phyloP scores from a whole-genome alignment of 30 jellyfish, hydroid and myxozoan genomes.

The Hydra vulgaris region DNA sequence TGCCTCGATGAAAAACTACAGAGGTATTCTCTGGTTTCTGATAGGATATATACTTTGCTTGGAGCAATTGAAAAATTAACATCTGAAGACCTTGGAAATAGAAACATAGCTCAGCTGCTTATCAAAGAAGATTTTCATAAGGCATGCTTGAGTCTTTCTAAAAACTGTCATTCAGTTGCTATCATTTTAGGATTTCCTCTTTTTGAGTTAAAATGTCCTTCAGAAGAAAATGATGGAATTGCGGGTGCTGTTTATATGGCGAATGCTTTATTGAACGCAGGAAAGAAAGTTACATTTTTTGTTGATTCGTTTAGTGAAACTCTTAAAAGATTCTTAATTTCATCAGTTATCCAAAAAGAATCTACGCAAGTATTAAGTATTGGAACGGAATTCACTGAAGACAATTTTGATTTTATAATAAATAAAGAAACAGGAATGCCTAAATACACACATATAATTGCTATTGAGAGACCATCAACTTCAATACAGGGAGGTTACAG shows the following conservation, averaged over 20 bases:
- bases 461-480: slow-evolving; percentile 76
- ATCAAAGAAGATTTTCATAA: slow-evolving; percentile 40
- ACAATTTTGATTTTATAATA: slow-evolving; percentile 22
- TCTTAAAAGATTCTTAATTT: background rate
- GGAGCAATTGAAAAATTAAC: slow-evolving; percentile 22
- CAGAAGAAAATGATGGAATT: slow-evolving; percentile 80
- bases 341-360: background rate
- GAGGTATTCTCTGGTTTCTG: slow-evolving; percentile 43
- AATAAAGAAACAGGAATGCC: slow-evolving; percentile 37
- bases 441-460: slow-evolving; percentile 60
- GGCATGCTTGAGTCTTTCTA: slow-evolving; percentile 56
- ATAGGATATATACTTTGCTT: slow-evolving; percentile 20
- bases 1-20: slow-evolving; percentile 39
- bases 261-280: slow-evolving; percentile 55
- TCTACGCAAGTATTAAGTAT: background rate
- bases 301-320: slow-evolving; percentile 33
- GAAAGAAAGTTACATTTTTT: slow-evolving; percentile 49
- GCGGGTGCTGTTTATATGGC: slow-evolving; percentile 79
- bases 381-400: slow-evolving; percentile 4
- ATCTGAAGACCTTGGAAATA: slow-evolving; percentile 57
- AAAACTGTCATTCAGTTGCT: slow-evolving; percentile 56
- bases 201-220: slow-evolving; percentile 31
- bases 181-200: slow-evolving; percentile 67
- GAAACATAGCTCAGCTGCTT: slow-evolving; percentile 36
- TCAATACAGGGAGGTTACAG: slow-evolving; percentile 31